Conservation (phyloP, 2,888 invertebrate species). For the Cheiracanthium punctorium region DNA sequence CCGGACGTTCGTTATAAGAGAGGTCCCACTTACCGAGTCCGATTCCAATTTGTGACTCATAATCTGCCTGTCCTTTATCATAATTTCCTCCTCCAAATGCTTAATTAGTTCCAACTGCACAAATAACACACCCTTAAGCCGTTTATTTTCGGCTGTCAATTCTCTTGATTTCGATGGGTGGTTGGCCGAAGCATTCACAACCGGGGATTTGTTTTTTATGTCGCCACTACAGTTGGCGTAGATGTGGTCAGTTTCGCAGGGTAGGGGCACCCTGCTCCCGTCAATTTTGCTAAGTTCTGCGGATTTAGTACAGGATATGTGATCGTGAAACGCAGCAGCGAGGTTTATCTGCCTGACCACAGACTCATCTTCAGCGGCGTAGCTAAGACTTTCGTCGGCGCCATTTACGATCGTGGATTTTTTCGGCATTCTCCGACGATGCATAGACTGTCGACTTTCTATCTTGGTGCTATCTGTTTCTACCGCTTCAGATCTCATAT, state of each 20-base stretch:
- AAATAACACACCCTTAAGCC: conserved; percentile 83
- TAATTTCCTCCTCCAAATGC: conserved; percentile 89
- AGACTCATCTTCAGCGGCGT: conserved; percentile 27
- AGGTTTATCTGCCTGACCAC: conserved; percentile 68
- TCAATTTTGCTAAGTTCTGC: conserved; percentile 45
- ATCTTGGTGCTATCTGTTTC: conserved; percentile 25
- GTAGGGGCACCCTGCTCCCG: conserved; percentile 74
- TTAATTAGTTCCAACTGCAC: conserved; percentile 91
- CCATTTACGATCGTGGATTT: conserved; percentile 38
- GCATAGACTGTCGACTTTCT: conserved; percentile 18
- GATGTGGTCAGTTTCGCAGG: conserved; percentile 83
- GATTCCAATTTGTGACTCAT: conserved; percentile 85
- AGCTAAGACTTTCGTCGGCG: conserved; percentile 27
- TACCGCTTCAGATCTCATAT: conserved; percentile 35
- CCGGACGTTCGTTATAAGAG: not conserved
- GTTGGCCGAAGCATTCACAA: conserved; percentile 53
- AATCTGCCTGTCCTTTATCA: conserved; percentile 86
- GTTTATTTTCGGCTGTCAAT: conserved; percentile 59
- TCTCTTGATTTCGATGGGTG: not conserved
- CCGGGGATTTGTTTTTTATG: conserved; percentile 11
- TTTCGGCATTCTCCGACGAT: conserved; percentile 44
- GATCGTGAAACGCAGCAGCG: conserved; percentile 72
- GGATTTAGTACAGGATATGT: conserved; percentile 72
- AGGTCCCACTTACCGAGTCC: conserved; percentile 80
- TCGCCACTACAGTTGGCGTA: conserved; percentile 79